Evolutionary conservation across 2,888 invertebrate genomes (phyloP).

Genomic region (Drosophila birchii): DNA sequence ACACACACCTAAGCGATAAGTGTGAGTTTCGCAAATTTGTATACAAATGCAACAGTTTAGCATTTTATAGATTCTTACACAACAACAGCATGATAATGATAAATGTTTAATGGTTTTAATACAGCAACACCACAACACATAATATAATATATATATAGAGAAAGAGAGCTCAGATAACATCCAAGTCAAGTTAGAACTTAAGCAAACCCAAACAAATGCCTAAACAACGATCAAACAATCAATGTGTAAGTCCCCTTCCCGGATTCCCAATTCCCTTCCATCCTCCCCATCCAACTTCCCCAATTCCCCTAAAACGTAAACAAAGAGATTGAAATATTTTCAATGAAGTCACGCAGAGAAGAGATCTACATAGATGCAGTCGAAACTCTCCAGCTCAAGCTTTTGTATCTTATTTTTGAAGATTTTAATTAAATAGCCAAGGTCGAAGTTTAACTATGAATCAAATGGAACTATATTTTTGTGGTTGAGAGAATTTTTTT

Average conservation of each 20-base stretch:
- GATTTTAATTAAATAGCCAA: neutral
- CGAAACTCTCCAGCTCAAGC: neutral
- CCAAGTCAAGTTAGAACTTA: constrained; percentile 41
- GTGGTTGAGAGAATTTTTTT: neutral
- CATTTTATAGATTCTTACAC: constrained; percentile 46
- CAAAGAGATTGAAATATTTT: constrained; percentile 76
- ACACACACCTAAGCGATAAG: constrained; percentile 22
- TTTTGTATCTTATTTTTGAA: neutral
- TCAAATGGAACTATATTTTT: neutral
- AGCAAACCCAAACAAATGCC: constrained; percentile 32
- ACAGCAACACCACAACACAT: constrained; percentile 34
- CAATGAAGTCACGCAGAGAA: constrained; percentile 33
- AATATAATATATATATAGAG: constrained; percentile 20
- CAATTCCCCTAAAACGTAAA: constrained; percentile 72
- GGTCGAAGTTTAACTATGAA: neutral
- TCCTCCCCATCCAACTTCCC: constrained; percentile 34
- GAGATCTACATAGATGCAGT: neutral
- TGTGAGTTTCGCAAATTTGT: constrained; percentile 37
- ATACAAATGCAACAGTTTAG: constrained; percentile 35
- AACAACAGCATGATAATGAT: constrained; percentile 34
- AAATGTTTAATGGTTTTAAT: constrained; percentile 43
- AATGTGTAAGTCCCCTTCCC: constrained; percentile 24
- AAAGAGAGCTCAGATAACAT: constrained; percentile 36
- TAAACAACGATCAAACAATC: constrained; percentile 33
- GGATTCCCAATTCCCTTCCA: constrained; percentile 11